Evolutionary conservation across 2,888 invertebrate species (phyloP).

Genomic region (Erpobdella octoculata): DNA sequence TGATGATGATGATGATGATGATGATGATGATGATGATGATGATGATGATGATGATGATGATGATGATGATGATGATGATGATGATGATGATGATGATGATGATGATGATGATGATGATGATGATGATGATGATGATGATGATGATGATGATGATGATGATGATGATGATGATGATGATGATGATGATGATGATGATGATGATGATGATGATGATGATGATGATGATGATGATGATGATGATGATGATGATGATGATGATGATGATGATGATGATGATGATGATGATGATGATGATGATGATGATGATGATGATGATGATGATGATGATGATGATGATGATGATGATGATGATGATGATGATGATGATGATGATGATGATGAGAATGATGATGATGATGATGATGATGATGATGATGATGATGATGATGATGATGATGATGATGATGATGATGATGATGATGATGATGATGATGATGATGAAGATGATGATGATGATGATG

Average conservation of each 20-base stretch:
- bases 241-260: constrained; percentile 13
- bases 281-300: constrained; percentile 31
- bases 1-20: constrained; percentile 31
- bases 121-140: constrained; percentile 11
- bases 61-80: constrained; percentile 21
- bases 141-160: constrained; percentile 17
- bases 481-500: constrained; percentile 16
- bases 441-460: constrained; percentile 26
- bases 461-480: constrained; percentile 30
- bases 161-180: too few species aligned
- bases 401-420: background rate
- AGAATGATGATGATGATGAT: background rate
- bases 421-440: constrained; percentile 27
- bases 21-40: constrained; percentile 31
- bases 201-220: too few species aligned
- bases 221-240: constrained; percentile 10
- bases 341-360: constrained; percentile 31
- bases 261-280: constrained; percentile 29
- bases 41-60: background rate
- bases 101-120: constrained; percentile 26
- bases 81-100: constrained; percentile 19
- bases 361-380: constrained; percentile 28
- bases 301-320: constrained; percentile 31
- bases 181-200: too few species aligned
- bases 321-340: constrained; percentile 31